Evolutionary conservation across 2,113 vertebrate genomes (phyloP), one percentile per base, ranked within the genome.

Genomic region (Furnarius figulus): DNA sequence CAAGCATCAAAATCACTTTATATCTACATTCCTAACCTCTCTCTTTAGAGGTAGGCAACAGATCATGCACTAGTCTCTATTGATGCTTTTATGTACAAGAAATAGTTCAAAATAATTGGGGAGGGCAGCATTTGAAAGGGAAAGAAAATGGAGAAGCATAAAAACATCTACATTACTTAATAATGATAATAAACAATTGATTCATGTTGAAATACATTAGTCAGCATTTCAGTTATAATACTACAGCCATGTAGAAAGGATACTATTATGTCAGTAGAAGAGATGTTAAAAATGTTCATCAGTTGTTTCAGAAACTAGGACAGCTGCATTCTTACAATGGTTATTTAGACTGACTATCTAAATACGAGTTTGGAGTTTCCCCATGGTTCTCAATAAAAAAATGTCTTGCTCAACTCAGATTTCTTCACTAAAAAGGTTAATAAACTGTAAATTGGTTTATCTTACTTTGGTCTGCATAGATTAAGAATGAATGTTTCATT

Each of bases 1-100:
- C 56, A 63, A 37, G 24, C 12, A 59, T 55, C 44, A 31, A 62
- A 65, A 25, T 23, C 0, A 0, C 5, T 75, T 65, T 40, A 17
- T 14, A 8, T 20, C n/a, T 68, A 7, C 24, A 27, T 65, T 79
- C 31, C 39, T 20, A 66, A 44, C 4, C 4, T 24, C 24, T 27
- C n/a, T 61, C 55, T 55, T 85, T 40, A 76, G 35, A 87, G 21
- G 18, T 31, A 50, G 39, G 14, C 12, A 82, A 65, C 7, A n/a
- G 20, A 30, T 30, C 1, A 1, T 28, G 42, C 9, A 25, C 6
- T 24, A 70, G 22, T 6, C 11, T 15, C 66, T 74, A 4, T 17
- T 50, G 6, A 30, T 50, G 22, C 14, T 49, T 81, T 67, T 55
- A 23, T 42, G 5, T 58, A 27, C 14, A 80, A 92, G 35, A n/a